These are phyloP conservation scores for Pachycephus smyrnensis DNA, from an alignment of 2,888 invertebrate genomes.

Conservation along the genomic window DNA sequence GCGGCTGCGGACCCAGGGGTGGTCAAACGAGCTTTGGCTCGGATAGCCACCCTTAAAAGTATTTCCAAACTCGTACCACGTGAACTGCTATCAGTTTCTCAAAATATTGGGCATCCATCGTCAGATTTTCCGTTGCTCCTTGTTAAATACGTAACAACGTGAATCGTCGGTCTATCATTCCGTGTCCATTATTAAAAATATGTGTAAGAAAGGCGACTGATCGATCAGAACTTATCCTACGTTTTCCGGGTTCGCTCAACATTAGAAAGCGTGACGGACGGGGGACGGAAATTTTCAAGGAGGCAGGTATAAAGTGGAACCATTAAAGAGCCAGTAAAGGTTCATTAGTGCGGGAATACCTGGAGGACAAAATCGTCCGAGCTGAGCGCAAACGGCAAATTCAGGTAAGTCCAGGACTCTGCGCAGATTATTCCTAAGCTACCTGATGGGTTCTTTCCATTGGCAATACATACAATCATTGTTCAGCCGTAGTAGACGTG, in stretches of 20 bases:
- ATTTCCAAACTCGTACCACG: background rate
- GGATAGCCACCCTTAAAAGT: background rate
- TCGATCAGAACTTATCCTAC: conserved; percentile 24
- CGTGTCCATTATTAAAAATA: conserved; percentile 12
- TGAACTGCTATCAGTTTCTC: background rate
- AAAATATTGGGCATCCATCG: background rate
- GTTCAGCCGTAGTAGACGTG: background rate
- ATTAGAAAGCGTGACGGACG: conserved; percentile 49
- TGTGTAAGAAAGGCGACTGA: conserved; percentile 11
- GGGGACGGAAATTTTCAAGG: background rate
- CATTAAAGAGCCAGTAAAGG: background rate
- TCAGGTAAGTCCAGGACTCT: background rate
- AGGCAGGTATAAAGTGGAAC: background rate
- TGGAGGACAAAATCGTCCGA: background rate
- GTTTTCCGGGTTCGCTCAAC: conserved; percentile 37
- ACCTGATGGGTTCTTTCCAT: background rate
- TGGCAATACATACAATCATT: background rate
- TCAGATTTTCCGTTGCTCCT: background rate
- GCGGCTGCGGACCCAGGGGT: background rate
- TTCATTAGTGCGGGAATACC: background rate
- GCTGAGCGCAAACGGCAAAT: background rate
- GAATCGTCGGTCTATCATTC: background rate
- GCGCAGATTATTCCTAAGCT: background rate
- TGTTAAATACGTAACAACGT: background rate
- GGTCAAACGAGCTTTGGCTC: background rate